phyloP scores from a whole-genome alignment of 2,113 vertebrate species.

The Anolis carolinensis region DNA sequence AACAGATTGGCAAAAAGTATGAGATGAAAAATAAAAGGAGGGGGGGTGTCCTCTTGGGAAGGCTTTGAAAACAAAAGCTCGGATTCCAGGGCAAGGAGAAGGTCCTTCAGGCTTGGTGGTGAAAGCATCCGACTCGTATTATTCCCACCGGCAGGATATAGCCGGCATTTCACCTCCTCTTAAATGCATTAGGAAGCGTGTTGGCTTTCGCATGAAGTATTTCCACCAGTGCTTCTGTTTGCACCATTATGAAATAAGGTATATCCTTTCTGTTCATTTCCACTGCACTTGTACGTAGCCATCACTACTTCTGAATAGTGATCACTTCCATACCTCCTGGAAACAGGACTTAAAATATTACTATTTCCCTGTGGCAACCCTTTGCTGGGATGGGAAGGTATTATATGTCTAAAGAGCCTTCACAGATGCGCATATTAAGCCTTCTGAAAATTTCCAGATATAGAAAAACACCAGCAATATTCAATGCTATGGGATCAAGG shows the following conservation, averaged over 20 bases:
- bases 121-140: constrained; percentile 66
- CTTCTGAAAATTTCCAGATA: not conserved
- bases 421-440: too few relatives aligned
- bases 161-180: constrained; percentile 65
- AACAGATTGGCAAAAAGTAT: constrained; percentile 51
- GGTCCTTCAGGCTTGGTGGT: constrained; percentile 61
- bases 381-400: not conserved
- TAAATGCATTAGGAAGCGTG: constrained; percentile 68
- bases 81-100: constrained; percentile 66
- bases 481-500: too few relatives aligned
- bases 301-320: constrained; percentile 42
- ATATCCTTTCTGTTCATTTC: constrained; percentile 72
- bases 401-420: not conserved
- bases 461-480: not conserved
- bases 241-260: constrained; percentile 72
- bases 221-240: constrained; percentile 73
- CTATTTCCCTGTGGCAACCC: constrained; percentile 39
- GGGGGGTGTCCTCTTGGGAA: constrained; percentile 50
- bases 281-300: constrained; percentile 30
- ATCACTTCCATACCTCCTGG: constrained; percentile 56
- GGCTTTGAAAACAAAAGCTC: constrained; percentile 66
- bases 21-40: constrained; percentile 43
- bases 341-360: constrained; percentile 56
- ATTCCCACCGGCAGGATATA: constrained; percentile 70
- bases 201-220: constrained; percentile 70